Percentiles rank a stretch among this genome's conserved stretches.
Evolutionary conservation across 2,888 invertebrate species (phyloP).

Genomic region (Drosophila mimica): DNA sequence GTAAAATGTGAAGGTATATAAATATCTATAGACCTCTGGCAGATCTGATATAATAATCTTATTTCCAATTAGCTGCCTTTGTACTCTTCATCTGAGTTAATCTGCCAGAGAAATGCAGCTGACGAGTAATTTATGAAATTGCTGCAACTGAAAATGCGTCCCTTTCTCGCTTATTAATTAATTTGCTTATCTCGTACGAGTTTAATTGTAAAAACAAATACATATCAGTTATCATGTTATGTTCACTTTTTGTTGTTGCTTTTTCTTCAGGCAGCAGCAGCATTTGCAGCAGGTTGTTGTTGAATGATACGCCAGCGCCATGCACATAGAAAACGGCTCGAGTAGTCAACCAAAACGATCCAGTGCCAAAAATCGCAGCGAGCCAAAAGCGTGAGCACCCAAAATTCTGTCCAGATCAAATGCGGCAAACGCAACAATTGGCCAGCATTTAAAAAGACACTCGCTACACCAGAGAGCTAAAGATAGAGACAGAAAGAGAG

Average conservation of each 20-base stretch:
- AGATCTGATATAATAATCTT: not conserved
- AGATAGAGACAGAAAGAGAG: not conserved
- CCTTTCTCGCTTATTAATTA: not conserved
- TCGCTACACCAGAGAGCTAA: conserved; percentile 2
- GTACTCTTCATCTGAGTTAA: not conserved
- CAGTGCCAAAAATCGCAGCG: conserved; percentile 68
- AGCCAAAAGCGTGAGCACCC: conserved; percentile 52
- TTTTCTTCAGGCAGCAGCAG: conserved; percentile 34
- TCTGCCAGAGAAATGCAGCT: not conserved
- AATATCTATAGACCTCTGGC: not conserved
- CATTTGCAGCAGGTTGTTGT: conserved; percentile 63
- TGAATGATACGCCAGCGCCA: conserved; percentile 71
- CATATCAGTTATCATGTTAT: conserved; percentile 2
- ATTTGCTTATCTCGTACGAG: not conserved
- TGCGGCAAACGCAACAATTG: conserved; percentile 14
- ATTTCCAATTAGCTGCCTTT: not conserved
- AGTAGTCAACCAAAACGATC: conserved; percentile 52
- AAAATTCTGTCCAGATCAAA: conserved; percentile 21
- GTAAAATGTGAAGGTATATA: not conserved
- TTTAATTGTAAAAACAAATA: conserved; percentile 1
- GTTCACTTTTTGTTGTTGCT: conserved; percentile 7
- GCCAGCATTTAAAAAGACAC: conserved; percentile 26
- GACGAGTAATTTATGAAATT: not conserved
- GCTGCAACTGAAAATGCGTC: not conserved
- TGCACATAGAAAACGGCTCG: conserved; percentile 67